These are phyloP conservation scores for Astreopora myriophthalma DNA, from an alignment of 64 coral and sea anemone genomes.

Conservation along the genomic window DNA sequence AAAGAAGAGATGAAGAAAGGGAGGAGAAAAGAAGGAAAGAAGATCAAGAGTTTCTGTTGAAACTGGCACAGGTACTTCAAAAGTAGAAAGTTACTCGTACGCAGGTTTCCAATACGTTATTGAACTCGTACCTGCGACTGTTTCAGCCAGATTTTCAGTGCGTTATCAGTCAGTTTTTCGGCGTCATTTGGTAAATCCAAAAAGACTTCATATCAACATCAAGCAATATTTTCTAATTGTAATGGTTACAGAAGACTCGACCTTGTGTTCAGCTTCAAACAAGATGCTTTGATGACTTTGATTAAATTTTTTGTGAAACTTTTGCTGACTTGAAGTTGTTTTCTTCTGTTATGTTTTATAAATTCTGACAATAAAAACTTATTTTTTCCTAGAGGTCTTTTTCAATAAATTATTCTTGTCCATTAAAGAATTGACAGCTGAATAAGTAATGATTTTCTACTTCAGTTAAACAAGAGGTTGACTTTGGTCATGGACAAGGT, in stretches of 20 bases:
- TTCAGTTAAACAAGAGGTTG: too few relatives aligned
- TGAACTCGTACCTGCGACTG: not conserved
- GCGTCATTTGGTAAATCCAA: not conserved
- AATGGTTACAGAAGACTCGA: not conserved
- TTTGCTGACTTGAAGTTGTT: not conserved
- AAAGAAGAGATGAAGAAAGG: not conserved
- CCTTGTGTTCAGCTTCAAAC: not conserved
- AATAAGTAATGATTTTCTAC: not conserved
- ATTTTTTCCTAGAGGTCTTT: not conserved
- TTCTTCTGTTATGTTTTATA: not conserved
- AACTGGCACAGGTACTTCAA: conserved; percentile 7
- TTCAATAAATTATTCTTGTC: not conserved
- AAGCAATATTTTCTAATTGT: not conserved
- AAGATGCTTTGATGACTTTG: not conserved
- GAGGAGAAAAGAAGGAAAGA: not conserved
- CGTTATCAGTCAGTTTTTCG: not conserved
- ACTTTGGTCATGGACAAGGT: too few relatives aligned
- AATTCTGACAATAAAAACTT: not conserved
- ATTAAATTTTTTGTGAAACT: not conserved
- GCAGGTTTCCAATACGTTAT: not conserved
- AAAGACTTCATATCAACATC: not conserved
- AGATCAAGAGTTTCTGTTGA: conserved; percentile 11
- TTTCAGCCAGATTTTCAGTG: not conserved
- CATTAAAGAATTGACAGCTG: not conserved
- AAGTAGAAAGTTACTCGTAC: not conserved